Base-by-base conservation (phyloP, 2,888 invertebrate genomes). In the Hedychridium roseum region DNA sequence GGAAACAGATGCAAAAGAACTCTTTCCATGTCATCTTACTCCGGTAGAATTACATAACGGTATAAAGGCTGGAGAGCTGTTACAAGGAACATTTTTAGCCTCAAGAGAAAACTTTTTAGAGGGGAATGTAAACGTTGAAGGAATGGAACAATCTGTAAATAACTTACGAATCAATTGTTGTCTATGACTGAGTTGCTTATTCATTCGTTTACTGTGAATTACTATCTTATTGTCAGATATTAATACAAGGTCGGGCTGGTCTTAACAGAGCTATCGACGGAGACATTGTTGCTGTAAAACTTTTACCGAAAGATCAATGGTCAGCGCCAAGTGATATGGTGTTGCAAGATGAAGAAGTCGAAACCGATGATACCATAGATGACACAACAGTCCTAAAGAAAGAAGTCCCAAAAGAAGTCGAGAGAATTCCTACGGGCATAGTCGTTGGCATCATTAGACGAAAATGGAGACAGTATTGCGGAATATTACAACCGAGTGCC, bases 401-500 rank as follows among this genome's bases (percentile, higher is more conserved):
- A 27, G 66, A 66, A 23, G 9, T 23, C 11, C 32, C 41, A 0
- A 53, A 38, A 12, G 43, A 34, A 12, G 46, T 43, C 28, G 37
- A 64, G 16, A 54, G 43, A 23, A 54, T 43, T 20, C 88, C 91
- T 1, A 92, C 92, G 1, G 94, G 90, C 0, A 82, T 82, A 61
- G 85, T 96, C 42, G 95, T 99, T n/a, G 97, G 97, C 1, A 94
- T 99, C 54, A 92, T 99, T 48, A 86, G 92, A 57, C 85, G 98
- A 45, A 98, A 97, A 75, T 97, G 98, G 97, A 83, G 97, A 28
- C 97, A 97, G 74, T 98, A 97, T 79, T 99, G 98, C 80, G 99
- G 99, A 9, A 94, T 98, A 64, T 80, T 99, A 43, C 87, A 93
- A 76, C 87, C 89, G 0, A 91, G 88, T 71, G 83, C 86, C 14